Conservation (phyloP, 2,113 vertebrate species). For the Amblyornis subalaris region DNA sequence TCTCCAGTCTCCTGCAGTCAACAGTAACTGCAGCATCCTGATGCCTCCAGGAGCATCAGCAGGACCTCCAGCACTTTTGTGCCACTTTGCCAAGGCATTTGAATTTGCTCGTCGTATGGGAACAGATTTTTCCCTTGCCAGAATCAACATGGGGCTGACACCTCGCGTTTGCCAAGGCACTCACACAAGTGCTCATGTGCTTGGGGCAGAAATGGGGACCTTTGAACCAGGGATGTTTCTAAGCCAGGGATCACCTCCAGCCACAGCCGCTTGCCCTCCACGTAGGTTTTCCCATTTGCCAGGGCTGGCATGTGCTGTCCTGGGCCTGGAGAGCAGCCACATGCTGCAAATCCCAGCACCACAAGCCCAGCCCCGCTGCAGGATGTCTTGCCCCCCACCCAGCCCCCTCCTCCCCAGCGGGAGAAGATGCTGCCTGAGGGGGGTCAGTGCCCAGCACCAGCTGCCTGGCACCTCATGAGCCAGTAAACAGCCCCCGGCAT, state of each 20-base stretch:
- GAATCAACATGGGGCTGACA: accelerated
- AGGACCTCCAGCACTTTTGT: not conserved
- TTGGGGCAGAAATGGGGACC: not conserved
- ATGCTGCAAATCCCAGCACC: accelerated
- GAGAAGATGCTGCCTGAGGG: not conserved
- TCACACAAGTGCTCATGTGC: not conserved
- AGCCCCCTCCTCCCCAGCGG: accelerated
- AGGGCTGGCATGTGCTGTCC: not conserved
- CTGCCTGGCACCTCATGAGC: not conserved
- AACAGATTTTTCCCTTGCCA: not conserved
- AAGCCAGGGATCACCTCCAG: not conserved
- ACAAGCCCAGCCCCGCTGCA: accelerated
- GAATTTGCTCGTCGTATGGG: not conserved
- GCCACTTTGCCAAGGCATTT: not conserved
- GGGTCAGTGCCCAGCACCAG: not conserved
- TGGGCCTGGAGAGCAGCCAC: accelerated
- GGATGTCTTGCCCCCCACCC: not conserved
- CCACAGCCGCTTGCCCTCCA: accelerated
- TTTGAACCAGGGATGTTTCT: not conserved
- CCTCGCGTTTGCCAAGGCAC: not conserved
- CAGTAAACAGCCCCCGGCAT: not conserved
- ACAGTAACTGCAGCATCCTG: not conserved
- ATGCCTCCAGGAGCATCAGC: not conserved
- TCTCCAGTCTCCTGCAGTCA: not conserved
- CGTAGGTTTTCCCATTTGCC: not conserved